These are phyloP conservation scores for Drosophila sordidula DNA, from an alignment of 2,888 invertebrate genomes.

Conservation along the genomic window DNA sequence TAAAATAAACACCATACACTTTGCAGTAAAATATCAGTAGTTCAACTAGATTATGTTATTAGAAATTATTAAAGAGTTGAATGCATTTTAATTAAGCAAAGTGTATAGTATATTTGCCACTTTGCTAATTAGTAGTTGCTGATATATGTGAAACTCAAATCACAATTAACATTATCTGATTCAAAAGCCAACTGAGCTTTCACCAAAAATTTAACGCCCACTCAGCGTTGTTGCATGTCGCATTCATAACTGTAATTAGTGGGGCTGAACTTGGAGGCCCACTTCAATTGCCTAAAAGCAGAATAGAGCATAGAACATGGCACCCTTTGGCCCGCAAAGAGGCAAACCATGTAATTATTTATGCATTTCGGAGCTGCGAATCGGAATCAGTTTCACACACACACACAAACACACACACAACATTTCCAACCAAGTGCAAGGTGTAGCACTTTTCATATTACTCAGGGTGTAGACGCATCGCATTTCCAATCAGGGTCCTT, in stretches of 20 bases:
- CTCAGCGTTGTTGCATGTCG: slow-evolving; percentile 2
- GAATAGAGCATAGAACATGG: slow-evolving; percentile 1
- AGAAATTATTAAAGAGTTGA: background rate
- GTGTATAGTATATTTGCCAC: slow-evolving; percentile 6
- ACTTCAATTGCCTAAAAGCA: slow-evolving; percentile 46
- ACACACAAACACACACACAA: slow-evolving; percentile 6
- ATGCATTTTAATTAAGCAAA: background rate
- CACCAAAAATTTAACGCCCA: slow-evolving; percentile 26
- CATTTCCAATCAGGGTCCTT: slow-evolving; percentile 70
- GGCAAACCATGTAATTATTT: slow-evolving; percentile 43
- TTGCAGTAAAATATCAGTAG: background rate
- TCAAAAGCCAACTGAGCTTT: slow-evolving; percentile 28
- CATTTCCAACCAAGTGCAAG: slow-evolving; percentile 53
- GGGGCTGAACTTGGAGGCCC: slow-evolving; percentile 22
- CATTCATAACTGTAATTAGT: slow-evolving; percentile 46
- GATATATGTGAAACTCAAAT: background rate
- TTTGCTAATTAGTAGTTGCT: slow-evolving; percentile 8
- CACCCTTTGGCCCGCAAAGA: slow-evolving; percentile 25
- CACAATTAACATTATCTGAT: slow-evolving; percentile 31
- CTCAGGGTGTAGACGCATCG: slow-evolving; percentile 45
- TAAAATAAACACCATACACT: no score
- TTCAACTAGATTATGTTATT: background rate
- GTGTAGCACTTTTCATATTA: slow-evolving; percentile 71
- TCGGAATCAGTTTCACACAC: slow-evolving; percentile 16
- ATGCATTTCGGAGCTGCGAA: slow-evolving; percentile 29